Evolutionary conservation across 1,140 invertebrate species (phyloP), one percentile per base, ranked within the genome.

Genomic region (Anastrepha obliqua): DNA sequence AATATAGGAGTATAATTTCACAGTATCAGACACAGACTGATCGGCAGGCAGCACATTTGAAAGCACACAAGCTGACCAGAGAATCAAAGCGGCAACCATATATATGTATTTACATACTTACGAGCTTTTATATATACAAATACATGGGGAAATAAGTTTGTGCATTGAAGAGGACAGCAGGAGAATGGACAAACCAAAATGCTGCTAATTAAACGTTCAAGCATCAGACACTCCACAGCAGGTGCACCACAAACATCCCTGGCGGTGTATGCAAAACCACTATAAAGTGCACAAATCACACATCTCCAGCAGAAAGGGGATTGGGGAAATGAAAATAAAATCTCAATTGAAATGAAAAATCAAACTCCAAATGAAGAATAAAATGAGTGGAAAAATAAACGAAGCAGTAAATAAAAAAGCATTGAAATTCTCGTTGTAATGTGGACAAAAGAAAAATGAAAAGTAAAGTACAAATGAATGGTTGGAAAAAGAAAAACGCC

Each of bases 401-500:
- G 39, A 39, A 15, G 17, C 4, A 85, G 51, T 13, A 60, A 60
- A 60, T 70, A 17, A 74, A n/a, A 55, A 55, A 42, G 51, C 58
- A 64, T 86, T 42, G 85, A 60, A 64, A 86, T 62, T 42, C n/a
- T 60, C 60, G 13, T 39, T 60, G 85, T 29, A 64, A 42, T 60
- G 60, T 62, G 15, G 20, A 20, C 15, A 29, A 86, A 62, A 17
- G n/a, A 74, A 74, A 74, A 74, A 44, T 74, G 29, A 86, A 42
- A 17, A 86, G 15, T 67, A 7, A 67, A 67, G 64, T 15, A 65
- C 58, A 55, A 44, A 55, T 65, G 47, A 64, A 67, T 87, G 60
- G 87, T 88, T 86, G 90, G 87, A 90, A 89, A 91, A 89, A 89
- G 90, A 3, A 81, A 29, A 67, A 5, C 8, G 11, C 11, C 17